Percentiles rank a stretch among this genome's conserved stretches.
Evolutionary conservation across 2,113 vertebrate species (phyloP).

Genomic region (Microcebus griseorufus): DNA sequence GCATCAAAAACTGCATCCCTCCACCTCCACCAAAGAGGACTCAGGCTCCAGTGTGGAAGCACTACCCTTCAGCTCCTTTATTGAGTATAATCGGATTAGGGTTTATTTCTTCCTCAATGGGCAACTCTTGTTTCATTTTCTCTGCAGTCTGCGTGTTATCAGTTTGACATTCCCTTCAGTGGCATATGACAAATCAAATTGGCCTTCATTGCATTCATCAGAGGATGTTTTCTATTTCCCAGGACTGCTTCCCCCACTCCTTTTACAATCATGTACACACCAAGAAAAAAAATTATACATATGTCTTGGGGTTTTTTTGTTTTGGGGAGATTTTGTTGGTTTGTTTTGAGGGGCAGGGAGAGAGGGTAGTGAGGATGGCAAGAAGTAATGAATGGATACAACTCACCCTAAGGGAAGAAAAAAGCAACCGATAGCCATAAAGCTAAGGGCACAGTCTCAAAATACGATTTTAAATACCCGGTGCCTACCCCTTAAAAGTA

Average conservation of each 20-base stretch:
- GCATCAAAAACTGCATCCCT: neutral
- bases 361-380: neutral
- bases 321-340: neutral
- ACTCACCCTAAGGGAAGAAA: constrained; percentile 12
- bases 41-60: neutral
- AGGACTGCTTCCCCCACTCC: constrained; percentile 9
- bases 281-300: neutral
- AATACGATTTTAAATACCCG: neutral
- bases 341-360: too few relatives aligned
- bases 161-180: constrained; percentile 62
- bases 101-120: constrained; percentile 40
- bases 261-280: neutral
- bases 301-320: neutral
- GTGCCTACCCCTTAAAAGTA: neutral
- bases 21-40: neutral
- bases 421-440: neutral
- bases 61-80: neutral
- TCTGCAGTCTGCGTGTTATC: constrained; percentile 57
- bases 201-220: constrained; percentile 52
- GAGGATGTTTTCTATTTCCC: neutral
- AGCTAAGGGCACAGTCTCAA: constrained; percentile 12
- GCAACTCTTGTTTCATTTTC: constrained; percentile 61
- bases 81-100: neutral
- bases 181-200: constrained; percentile 72
- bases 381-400: constrained; percentile 17